Base-by-base conservation (phyloP, 2,113 vertebrate species). In the Malurus alboscapulatus region DNA sequence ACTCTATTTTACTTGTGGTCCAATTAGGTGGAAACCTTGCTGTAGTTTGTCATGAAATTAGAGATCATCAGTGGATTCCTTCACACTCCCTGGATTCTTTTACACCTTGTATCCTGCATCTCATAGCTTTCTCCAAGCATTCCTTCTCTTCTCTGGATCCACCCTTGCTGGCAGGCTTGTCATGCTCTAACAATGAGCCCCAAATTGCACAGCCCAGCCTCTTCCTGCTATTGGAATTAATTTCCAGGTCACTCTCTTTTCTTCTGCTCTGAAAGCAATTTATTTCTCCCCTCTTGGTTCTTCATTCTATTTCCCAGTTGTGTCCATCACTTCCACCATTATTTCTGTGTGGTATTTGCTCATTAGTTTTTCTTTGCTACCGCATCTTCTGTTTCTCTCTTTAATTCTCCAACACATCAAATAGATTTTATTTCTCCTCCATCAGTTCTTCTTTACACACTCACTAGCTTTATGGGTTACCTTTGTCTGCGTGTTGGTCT, bases 161-260 rank as follows among this genome's bases (percentile, higher is more conserved):
- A 93, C 88, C 90, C 88, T 92, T 77, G 58, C 85, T 92, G 72
- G 34, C 71, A 96, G 92, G 92, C 75, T 92, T 79, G 74, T 65
- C 71, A 92, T 47, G 68, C 77, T 78, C 57, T 51, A 77, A 77
- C 55, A 91, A 26, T 44, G 63, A 90, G 71, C 29, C 79, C 54
- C 75, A 94, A 67, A 95, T 93, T 94, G 68, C 54, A 80, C 67
- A 67, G 63, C 72, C 71, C 67, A 93, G 59, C 71, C 75, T 80
- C 93, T 94, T 92, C 88, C 88, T 95, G 93, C 78, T 69, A 25
- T 83, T 92, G 50, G 85, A 93, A 95, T 90, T 88, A 85, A 90
- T 92, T 96, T 96, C 51, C 72, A 96, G 92, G 92, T 93, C 79
- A 91, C 47, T 36, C 20, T 82, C 34, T 69, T 76, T 73, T 57